Evolutionary conservation across 2,113 vertebrate genomes (phyloP).

Genomic region (Chaenogobius annularis): DNA sequence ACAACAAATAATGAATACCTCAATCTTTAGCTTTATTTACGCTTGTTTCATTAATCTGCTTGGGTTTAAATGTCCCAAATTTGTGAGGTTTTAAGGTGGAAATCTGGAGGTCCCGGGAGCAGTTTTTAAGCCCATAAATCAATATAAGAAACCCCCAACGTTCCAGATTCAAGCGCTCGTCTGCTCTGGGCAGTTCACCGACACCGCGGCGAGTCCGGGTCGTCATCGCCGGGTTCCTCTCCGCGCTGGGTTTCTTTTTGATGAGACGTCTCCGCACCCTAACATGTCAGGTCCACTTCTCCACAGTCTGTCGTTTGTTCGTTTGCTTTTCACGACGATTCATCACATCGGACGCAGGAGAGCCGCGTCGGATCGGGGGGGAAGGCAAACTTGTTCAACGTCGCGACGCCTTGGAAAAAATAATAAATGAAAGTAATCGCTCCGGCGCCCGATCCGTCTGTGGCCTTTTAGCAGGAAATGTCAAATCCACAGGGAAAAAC

Average conservation of each 20-base stretch:
- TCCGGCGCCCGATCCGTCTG: conserved; percentile 61
- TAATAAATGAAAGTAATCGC: conserved; percentile 3
- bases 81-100: no score
- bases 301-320: background rate
- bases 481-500: conserved; percentile 60
- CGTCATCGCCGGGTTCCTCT: background rate
- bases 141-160: no score
- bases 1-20: no score
- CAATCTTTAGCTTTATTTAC: no score
- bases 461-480: conserved; percentile 74
- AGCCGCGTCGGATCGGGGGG: background rate
- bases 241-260: background rate
- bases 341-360: background rate
- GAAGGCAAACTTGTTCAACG: conserved; percentile 28
- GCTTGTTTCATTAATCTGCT: no score
- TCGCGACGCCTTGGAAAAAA: conserved; percentile 14
- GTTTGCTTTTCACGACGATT: background rate
- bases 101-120: no score
- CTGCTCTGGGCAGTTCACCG: no score
- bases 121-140: no score
- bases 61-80: no score
- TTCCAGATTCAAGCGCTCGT: no score
- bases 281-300: background rate
- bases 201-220: background rate
- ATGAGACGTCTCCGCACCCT: background rate